These are phyloP conservation scores for Peromyscus nudipes DNA, from an alignment of 2,797 vertebrate genomes.

Conservation along the genomic window DNA sequence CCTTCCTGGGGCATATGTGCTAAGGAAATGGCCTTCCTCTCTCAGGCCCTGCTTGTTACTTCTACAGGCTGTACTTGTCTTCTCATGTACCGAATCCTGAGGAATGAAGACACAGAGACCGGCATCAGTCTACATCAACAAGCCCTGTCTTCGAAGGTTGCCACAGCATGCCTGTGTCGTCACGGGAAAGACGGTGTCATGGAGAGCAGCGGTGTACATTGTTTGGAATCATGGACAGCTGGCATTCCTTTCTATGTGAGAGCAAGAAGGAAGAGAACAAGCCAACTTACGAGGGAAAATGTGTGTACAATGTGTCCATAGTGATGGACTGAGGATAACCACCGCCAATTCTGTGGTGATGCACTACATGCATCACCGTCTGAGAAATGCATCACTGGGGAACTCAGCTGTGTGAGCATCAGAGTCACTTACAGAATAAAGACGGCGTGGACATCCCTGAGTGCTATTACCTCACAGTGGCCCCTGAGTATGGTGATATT, in stretches of 20 bases:
- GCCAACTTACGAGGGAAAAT: fast-evolving
- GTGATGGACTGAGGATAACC: fast-evolving
- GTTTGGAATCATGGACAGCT: background rate
- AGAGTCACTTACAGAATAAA: background rate
- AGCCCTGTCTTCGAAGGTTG: background rate
- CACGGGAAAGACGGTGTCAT: background rate
- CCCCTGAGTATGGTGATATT: too few relatives aligned
- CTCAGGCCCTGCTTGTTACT: conserved; percentile 79
- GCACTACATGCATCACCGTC: too few relatives aligned
- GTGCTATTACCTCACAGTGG: background rate
- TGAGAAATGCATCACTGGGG: background rate
- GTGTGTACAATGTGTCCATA: fast-evolving
- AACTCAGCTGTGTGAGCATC: too few relatives aligned
- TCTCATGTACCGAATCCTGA: conserved; percentile 96
- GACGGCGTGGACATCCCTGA: background rate
- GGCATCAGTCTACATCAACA: background rate
- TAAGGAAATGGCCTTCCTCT: conserved; percentile 90
- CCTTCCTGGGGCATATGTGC: conserved; percentile 44
- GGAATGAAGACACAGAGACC: background rate
- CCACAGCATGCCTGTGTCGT: background rate
- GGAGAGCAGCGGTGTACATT: too few relatives aligned
- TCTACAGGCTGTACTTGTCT: conserved; percentile 86
- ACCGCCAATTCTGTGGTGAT: fast-evolving
- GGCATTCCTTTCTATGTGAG: background rate
- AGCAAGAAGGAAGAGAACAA: background rate